A percentile compares a stretch with the other conserved stretches of the same genome.
Evolutionary conservation across 2,113 vertebrate genomes (phyloP).

Genomic region (Dicaeum eximium): DNA sequence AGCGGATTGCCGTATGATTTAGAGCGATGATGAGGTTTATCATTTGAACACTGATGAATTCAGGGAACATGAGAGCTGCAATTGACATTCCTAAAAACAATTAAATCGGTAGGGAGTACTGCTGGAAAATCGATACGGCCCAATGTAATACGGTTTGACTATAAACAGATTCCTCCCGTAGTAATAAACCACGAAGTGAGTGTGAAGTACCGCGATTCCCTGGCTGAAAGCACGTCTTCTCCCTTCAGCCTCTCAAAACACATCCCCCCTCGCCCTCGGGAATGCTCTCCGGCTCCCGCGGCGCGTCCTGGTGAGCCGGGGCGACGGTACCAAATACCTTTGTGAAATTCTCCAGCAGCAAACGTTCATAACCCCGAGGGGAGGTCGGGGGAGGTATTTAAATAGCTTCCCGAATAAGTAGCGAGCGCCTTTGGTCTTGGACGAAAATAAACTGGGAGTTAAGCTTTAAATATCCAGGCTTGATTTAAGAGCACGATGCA

Average conservation of each 20-base stretch:
- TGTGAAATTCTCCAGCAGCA: not conserved
- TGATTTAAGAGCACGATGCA: slow-evolving; percentile 26
- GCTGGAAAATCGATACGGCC: slow-evolving; percentile 48
- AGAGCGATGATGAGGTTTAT: slow-evolving; percentile 35
- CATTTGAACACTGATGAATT: slow-evolving; percentile 34
- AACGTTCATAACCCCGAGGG: not conserved
- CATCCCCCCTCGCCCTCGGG: not conserved
- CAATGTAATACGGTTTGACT: slow-evolving; percentile 33
- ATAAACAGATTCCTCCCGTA: slow-evolving; percentile 36
- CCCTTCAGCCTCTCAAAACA: not conserved
- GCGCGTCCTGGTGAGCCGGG: not conserved
- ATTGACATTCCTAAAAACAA: slow-evolving; percentile 60
- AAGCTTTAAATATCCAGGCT: slow-evolving; percentile 48
- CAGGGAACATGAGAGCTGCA: slow-evolving; percentile 41
- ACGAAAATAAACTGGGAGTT: slow-evolving; percentile 55
- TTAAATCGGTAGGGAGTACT: slow-evolving; percentile 50
- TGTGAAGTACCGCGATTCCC: slow-evolving; percentile 26
- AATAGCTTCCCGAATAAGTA: slow-evolving; percentile 43
- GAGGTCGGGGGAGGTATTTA: not conserved
- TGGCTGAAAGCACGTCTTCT: not conserved
- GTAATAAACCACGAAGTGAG: slow-evolving; percentile 43
- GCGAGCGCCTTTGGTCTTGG: not conserved
- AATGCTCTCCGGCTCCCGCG: not conserved
- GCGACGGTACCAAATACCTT: not conserved
- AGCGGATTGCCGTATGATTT: slow-evolving; percentile 20